Base-by-base conservation (phyloP, 35 echinoderm and acorn worm genomes). In the Anneissia japonica region DNA sequence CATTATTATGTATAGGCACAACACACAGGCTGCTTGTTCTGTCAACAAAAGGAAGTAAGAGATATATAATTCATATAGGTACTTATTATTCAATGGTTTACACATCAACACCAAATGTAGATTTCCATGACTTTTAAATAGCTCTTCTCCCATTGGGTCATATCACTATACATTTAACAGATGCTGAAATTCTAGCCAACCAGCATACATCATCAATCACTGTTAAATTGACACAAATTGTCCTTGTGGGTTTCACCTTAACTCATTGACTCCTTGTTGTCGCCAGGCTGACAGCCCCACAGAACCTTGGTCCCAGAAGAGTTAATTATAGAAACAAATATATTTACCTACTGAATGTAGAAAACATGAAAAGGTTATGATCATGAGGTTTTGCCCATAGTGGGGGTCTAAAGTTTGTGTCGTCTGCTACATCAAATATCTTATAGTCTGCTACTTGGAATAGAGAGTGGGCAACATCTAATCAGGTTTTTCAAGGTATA, bases 321-420 rank as follows among this genome's bases (percentile, higher is more conserved):
- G 51, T 64, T 64, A 64, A 64, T 64, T 64, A 64, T 64, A 64
- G 51, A 64, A 64, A 64, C 51, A 64, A 64, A 64, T 64, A 64
- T 64, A 64, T 64, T 64, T 64, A 64, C 51, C 51, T 26, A 64
- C 21, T 64, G 51, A 64, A 64, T 64, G 51, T 64, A 64, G 51
- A 64, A 64, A 64, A 64, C 51, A 64, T 64, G 51, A 64, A 64
- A 64, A 64, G 51, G 51, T 64, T 64, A 64, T 64, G 51, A 64
- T 2, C 7, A 64, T 64, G 51, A 23, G 51, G 51, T 23, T 19
- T 1, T 64, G 1, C 26, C 51, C 6, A 64, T 64, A 64, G 51
- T 12, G 51, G 51, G 51, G 51, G 19, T 64, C 51, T 64, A 23
- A 16, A 12, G 19, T 64, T n/a, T n/a, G n/a, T n/a, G n/a, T n/a